A percentile compares a stretch with the other conserved stretches of the same genome.
These are phyloP conservation scores for Flexamia atlantica DNA, from an alignment of 2,888 invertebrate species.

Conservation along the genomic window DNA sequence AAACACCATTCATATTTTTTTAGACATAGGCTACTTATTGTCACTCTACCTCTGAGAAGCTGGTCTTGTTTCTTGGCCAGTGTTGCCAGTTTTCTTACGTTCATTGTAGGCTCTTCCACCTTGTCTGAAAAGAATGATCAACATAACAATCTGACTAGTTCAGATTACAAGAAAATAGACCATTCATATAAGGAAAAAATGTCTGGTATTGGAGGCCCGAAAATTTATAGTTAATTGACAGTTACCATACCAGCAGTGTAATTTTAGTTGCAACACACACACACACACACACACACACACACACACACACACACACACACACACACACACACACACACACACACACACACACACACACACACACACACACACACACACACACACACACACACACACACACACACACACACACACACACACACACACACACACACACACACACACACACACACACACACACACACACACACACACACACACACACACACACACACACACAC, in stretches of 20 bases:
- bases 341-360: conserved; percentile 26
- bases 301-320: conserved; percentile 20
- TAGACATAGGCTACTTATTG: no score
- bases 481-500: conserved; percentile 52
- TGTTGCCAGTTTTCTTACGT: conserved; percentile 85
- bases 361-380: conserved; percentile 45
- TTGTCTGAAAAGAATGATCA: conserved; percentile 70
- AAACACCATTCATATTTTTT: no score
- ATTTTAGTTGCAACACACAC: no score
- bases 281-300: neutral
- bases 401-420: conserved; percentile 9
- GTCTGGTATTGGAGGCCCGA: no score
- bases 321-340: conserved; percentile 26
- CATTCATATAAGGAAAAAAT: no score
- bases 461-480: conserved; percentile 52
- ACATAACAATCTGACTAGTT: no score
- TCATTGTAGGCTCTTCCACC: conserved; percentile 87
- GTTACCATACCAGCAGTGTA: no score
- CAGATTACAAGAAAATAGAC: no score
- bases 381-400: conserved; percentile 45
- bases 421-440: conserved; percentile 51
- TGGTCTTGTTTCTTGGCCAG: conserved; percentile 96
- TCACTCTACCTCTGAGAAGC: conserved; percentile 82
- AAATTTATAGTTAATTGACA: no score
- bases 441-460: conserved; percentile 52